Conservation (phyloP, 2,888 invertebrate genomes). For the Cetonia aurata region DNA sequence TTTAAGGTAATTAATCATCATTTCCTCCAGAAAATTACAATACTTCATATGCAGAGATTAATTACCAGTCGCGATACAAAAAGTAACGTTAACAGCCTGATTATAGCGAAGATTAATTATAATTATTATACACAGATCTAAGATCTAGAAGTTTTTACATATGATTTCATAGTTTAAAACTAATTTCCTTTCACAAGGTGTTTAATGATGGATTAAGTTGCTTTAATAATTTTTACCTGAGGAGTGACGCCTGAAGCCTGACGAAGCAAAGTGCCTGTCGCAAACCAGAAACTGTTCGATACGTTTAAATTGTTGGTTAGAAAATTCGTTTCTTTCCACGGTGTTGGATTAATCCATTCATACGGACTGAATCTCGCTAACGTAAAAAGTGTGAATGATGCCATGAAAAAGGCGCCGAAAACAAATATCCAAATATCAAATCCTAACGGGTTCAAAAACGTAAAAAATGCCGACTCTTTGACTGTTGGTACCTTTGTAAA, state of each 20-base stretch:
- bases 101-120: no score
- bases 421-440: conserved; percentile 77
- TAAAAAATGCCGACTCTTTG: conserved; percentile 73
- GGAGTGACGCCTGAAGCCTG: conserved; percentile 74
- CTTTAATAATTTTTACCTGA: conserved; percentile 63
- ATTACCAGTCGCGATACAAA: neutral
- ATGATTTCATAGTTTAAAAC: neutral
- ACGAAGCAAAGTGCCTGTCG: conserved; percentile 75
- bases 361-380: conserved; percentile 74
- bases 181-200: neutral
- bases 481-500: conserved; percentile 68
- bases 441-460: conserved; percentile 76
- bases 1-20: conserved; percentile 20
- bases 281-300: conserved; percentile 77
- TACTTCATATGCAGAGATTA: conserved; percentile 12
- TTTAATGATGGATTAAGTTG: conserved; percentile 27
- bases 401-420: conserved; percentile 73
- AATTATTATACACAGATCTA: neutral
- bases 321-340: conserved; percentile 59
- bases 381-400: conserved; percentile 71
- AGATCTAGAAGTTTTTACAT: neutral
- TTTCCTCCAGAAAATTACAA: conserved; percentile 18
- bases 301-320: conserved; percentile 73
- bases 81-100: neutral
- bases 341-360: conserved; percentile 72